These are phyloP conservation scores for Eubasilissa splendida DNA, from an alignment of 2,888 invertebrate genomes.

Conservation along the genomic window DNA sequence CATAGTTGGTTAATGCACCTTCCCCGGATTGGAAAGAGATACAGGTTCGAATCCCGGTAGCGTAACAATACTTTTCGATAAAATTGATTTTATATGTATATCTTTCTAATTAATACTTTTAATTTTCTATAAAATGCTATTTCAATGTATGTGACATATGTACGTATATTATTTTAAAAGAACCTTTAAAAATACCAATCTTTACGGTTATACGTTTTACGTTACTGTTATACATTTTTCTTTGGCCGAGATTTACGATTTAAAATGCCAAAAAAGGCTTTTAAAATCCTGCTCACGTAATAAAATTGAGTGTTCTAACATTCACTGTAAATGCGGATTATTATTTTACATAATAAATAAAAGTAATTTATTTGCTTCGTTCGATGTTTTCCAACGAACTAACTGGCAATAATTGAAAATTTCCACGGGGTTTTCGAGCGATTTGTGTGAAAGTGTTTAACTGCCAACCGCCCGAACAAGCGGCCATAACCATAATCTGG, in stretches of 20 bases:
- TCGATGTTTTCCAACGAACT: constrained; percentile 47
- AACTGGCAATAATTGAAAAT: constrained; percentile 39
- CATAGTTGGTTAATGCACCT: too few species aligned
- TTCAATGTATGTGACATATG: too few species aligned
- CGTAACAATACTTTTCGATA: too few species aligned
- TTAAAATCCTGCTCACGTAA: constrained; percentile 21
- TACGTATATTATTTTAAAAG: too few species aligned
- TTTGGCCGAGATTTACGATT: constrained; percentile 1
- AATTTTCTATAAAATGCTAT: too few species aligned
- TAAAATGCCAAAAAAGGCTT: constrained; percentile 13
- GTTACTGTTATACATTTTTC: constrained; percentile 9
- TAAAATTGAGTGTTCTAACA: constrained; percentile 42
- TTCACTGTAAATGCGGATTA: constrained; percentile 22
- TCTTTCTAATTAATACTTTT: too few species aligned
- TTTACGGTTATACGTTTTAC: constrained; percentile 4
- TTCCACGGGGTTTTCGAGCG: constrained; percentile 42
- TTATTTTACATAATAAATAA: constrained; percentile 50
- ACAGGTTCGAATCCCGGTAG: too few species aligned
- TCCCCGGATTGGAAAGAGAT: too few species aligned
- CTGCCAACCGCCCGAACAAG: constrained; percentile 42
- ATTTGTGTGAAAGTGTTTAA: constrained; percentile 51
- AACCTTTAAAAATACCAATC: constrained; percentile 1
- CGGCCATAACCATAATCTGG: constrained; percentile 53
- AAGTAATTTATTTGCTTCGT: constrained; percentile 55
- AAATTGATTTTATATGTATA: too few species aligned